Conservation (phyloP, 2,888 invertebrate genomes). For the Acanthosoma haemorrhoidale region DNA sequence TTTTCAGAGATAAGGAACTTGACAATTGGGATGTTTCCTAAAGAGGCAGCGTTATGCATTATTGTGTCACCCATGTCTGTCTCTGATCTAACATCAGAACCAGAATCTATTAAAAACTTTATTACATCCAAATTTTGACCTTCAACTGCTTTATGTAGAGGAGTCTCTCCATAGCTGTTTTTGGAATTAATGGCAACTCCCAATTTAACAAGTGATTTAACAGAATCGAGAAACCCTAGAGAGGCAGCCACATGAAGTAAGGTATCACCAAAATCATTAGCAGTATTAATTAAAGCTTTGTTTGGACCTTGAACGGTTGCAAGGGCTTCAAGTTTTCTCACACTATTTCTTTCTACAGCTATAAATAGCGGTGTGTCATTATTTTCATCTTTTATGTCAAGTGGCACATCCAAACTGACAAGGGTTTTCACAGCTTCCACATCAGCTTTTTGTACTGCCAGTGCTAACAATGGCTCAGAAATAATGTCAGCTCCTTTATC, state of each 20-base stretch:
- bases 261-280: background rate
- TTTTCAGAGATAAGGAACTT: background rate
- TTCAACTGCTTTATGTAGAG: background rate
- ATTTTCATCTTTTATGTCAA: background rate
- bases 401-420: background rate
- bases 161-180: background rate
- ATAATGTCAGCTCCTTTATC: background rate
- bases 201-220: background rate
- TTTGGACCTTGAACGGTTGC: background rate
- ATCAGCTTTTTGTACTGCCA: background rate
- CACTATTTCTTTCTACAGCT: background rate
- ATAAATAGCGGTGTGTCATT: background rate
- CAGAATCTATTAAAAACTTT: background rate
- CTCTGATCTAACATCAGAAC: background rate
- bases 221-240: background rate
- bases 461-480: background rate
- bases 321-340: background rate
- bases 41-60: background rate
- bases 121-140: background rate
- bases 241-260: slow-evolving; percentile 1
- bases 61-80: background rate
- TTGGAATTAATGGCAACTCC: background rate
- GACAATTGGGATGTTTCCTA: background rate
- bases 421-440: background rate
- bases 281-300: background rate